phyloP scores from a whole-genome alignment of 2,113 vertebrate species.

The Corythornis vintsioides region DNA sequence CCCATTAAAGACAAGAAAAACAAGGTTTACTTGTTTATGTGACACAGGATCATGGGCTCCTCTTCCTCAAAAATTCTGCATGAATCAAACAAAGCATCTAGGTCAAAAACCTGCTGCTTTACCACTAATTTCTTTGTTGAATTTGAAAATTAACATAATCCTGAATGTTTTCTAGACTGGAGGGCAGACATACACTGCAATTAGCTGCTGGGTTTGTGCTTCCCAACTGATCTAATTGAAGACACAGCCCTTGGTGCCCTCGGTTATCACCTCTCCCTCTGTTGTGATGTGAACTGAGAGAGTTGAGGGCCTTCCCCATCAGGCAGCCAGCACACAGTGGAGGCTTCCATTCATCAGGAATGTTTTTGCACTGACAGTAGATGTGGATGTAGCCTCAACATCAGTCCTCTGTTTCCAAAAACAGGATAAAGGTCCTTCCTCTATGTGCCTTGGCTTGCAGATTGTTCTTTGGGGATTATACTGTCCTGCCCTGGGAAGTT shows the following conservation, averaged over 20 bases:
- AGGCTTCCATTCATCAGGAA: neutral
- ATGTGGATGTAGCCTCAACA: neutral
- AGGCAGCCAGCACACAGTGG: neutral
- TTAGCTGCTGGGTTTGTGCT: neutral
- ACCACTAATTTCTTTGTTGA: neutral
- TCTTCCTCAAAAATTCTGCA: neutral
- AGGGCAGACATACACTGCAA: neutral
- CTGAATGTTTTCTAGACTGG: neutral
- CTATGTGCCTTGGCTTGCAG: neutral
- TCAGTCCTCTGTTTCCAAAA: neutral
- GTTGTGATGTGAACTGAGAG: neutral
- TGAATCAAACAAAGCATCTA: neutral
- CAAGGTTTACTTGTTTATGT: accelerated
- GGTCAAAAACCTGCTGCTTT: neutral
- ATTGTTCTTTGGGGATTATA: neutral
- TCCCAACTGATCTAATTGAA: neutral
- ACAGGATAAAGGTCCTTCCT: neutral
- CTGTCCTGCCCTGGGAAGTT: neutral
- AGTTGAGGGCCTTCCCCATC: neutral
- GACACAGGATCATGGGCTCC: neutral
- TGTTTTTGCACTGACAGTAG: neutral
- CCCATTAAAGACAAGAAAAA: neutral
- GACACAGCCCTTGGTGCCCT: neutral
- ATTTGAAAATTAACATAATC: neutral
- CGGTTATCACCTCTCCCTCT: accelerated